Percentiles rank a stretch among this genome's conserved stretches.
Evolutionary conservation across 2,888 invertebrate genomes (phyloP).

Genomic region (Chrysopilus asiliformis): DNA sequence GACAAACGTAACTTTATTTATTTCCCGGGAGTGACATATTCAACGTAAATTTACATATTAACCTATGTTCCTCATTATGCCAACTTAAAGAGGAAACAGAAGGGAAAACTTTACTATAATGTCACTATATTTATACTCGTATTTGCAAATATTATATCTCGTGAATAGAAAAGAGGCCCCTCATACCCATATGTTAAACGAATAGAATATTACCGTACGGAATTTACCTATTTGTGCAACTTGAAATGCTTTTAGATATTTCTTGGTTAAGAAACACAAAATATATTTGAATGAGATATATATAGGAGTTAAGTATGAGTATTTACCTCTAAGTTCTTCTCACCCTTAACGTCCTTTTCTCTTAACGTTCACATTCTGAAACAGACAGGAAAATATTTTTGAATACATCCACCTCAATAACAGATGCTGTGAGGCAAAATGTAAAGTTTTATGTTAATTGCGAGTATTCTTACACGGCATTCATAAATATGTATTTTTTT

Average conservation of each 20-base stretch:
- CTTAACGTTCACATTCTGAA: slow-evolving; percentile 4
- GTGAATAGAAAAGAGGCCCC: too few relatives aligned
- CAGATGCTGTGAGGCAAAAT: not conserved
- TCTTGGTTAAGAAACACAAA: too few relatives aligned
- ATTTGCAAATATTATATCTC: too few relatives aligned
- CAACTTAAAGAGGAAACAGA: too few relatives aligned
- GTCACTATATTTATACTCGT: too few relatives aligned
- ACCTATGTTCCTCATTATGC: slow-evolving; percentile 11
- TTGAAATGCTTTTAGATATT: slow-evolving; percentile 4
- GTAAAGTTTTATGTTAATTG: slow-evolving; percentile 3
- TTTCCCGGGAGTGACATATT: slow-evolving; percentile 10
- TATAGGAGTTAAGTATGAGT: too few relatives aligned
- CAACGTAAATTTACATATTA: slow-evolving; percentile 11
- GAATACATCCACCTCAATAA: not conserved
- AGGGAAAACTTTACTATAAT: too few relatives aligned
- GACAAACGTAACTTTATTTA: slow-evolving; percentile 5
- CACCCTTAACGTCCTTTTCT: too few relatives aligned
- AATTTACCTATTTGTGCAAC: slow-evolving; percentile 8
- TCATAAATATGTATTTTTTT: too few relatives aligned
- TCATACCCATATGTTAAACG: not conserved
- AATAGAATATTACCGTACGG: not conserved
- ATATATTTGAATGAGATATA: too few relatives aligned
- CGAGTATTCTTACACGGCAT: slow-evolving; percentile 1
- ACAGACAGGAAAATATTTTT: slow-evolving; percentile 5
- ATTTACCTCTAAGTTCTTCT: too few relatives aligned